Conservation (phyloP, 1,140 invertebrate species). For the Zeugodacus cucurbitae region DNA sequence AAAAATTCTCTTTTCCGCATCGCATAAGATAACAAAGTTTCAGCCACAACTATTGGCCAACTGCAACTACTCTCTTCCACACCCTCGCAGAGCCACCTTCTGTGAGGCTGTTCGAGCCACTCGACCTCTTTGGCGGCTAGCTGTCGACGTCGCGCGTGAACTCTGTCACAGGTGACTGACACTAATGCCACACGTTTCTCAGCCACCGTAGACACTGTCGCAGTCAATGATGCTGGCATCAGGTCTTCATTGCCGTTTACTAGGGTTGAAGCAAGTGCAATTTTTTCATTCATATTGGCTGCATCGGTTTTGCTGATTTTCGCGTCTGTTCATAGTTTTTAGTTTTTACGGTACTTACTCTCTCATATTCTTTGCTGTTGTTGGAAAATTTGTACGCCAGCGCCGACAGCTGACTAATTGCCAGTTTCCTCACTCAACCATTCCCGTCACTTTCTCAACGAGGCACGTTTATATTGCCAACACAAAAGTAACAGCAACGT, state of each 20-base stretch:
- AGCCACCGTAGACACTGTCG: background rate
- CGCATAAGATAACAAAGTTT: no score
- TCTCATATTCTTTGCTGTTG: background rate
- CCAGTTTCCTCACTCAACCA: conserved; percentile 40
- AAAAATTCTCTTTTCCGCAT: background rate
- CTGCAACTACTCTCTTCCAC: background rate
- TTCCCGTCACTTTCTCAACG: no score
- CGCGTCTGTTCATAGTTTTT: no score
- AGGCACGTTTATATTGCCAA: background rate
- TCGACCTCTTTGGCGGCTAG: background rate
- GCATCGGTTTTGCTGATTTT: no score
- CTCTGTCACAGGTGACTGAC: background rate
- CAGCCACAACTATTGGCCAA: no score
- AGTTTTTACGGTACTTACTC: no score
- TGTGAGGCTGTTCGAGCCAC: background rate
- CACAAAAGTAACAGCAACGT: no score
- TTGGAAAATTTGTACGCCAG: background rate
- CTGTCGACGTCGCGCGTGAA: background rate
- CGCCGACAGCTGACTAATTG: conserved; percentile 45
- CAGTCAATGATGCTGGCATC: background rate
- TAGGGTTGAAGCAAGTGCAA: background rate
- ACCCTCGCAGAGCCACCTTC: background rate
- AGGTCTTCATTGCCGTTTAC: background rate
- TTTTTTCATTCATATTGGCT: background rate
- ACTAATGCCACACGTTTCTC: background rate